Conservation (phyloP, 2,797 vertebrate species). For the Masticophis lateralis region DNA sequence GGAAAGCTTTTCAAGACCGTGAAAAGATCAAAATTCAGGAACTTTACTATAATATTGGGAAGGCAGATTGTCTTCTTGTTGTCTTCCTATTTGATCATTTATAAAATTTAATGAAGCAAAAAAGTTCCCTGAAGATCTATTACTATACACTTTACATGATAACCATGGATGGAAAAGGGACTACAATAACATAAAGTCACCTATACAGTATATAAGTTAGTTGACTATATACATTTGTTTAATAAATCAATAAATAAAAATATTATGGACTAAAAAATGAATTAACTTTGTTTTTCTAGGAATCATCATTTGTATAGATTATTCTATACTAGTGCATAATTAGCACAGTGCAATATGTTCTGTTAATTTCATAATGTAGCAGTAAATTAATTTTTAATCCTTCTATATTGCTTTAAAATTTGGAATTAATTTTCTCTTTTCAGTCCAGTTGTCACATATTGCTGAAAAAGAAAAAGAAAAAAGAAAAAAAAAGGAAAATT, state of each 20-base stretch:
- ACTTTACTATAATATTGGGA: neutral
- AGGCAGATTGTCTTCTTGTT: neutral
- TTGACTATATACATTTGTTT: neutral
- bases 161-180: neutral
- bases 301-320: neutral
- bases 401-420: constrained; percentile 66
- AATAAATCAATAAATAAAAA: neutral
- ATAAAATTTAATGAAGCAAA: neutral
- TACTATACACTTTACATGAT: neutral
- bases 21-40: neutral
- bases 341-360: neutral
- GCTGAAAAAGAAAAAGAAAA: neutral
- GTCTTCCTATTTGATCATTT: neutral
- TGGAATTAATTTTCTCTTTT: constrained; percentile 61
- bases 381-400: constrained; percentile 35
- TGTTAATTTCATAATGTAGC: neutral
- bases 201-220: neutral
- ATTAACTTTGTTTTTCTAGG: neutral
- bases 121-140: neutral
- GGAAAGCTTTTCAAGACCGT: neutral
- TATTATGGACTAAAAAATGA: neutral
- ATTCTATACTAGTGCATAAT: neutral
- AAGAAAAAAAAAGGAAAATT: constrained; percentile 41
- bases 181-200: neutral
- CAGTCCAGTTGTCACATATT: constrained; percentile 52